Evolutionary conservation across 2,113 vertebrate species (phyloP).

Genomic region (Meles meles): DNA sequence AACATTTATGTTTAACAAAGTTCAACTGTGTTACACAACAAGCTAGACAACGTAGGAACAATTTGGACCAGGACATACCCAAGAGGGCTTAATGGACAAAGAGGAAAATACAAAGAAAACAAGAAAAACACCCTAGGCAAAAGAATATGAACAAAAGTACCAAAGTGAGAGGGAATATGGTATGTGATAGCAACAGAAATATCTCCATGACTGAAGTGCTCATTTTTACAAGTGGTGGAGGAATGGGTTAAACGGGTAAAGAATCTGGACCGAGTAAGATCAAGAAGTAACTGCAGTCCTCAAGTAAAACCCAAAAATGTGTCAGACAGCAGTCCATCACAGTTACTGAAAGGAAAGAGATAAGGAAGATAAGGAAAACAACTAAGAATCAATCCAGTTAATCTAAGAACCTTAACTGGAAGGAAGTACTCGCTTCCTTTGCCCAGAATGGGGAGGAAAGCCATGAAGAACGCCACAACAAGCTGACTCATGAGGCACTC

Average conservation of each 20-base stretch:
- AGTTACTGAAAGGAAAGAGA: neutral
- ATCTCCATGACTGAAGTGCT: neutral
- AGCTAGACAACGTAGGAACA: neutral
- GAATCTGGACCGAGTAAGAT: neutral
- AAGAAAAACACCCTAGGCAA: neutral
- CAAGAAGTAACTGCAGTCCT: neutral
- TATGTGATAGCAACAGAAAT: neutral
- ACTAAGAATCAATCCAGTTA: neutral
- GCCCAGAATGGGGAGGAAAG: neutral
- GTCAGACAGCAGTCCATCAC: neutral
- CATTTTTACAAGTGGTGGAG: neutral
- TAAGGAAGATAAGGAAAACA: neutral
- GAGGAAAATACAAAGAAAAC: neutral
- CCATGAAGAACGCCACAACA: neutral
- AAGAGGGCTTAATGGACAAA: neutral
- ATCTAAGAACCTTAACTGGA: neutral
- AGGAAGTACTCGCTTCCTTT: neutral
- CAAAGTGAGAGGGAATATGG: neutral
- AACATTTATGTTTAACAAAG: neutral
- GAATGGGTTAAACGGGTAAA: neutral
- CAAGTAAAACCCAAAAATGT: neutral
- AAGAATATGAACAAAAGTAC: neutral
- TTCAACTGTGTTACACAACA: neutral
- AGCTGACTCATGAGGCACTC: neutral
- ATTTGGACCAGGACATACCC: neutral